A percentile compares a stretch with the other conserved stretches of the same genome.
Evolutionary conservation across 2,113 vertebrate species (phyloP).

Genomic region (Esox niger): DNA sequence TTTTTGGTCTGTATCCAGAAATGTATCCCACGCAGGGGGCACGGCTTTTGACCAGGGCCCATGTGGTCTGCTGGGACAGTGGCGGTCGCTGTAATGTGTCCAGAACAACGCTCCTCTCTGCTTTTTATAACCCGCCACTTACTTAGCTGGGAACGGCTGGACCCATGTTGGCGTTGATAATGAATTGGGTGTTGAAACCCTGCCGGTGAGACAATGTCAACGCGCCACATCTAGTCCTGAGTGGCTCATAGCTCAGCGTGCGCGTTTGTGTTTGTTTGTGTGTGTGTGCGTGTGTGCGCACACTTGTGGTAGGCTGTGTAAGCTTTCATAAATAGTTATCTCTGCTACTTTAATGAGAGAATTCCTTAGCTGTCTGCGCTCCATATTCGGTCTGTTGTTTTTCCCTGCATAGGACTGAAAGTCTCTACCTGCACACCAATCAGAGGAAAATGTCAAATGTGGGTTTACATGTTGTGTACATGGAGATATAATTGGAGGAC

Average conservation of each 20-base stretch:
- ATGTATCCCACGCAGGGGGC: too few relatives aligned
- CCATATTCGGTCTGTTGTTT: conserved; percentile 48
- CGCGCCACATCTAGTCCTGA: conserved; percentile 46
- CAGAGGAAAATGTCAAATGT: neutral
- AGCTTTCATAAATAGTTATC: conserved; percentile 58
- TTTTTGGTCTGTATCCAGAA: too few relatives aligned
- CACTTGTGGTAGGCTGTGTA: neutral
- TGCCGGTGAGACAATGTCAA: conserved; percentile 60
- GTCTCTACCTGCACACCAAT: neutral
- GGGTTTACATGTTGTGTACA: neutral
- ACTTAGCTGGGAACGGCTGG: conserved; percentile 56
- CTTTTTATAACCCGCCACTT: conserved; percentile 74
- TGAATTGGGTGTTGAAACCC: conserved; percentile 76
- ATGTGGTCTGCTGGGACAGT: too few relatives aligned
- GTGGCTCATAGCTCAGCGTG: conserved; percentile 60
- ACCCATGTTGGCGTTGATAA: conserved; percentile 66
- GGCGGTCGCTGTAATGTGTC: conserved; percentile 3
- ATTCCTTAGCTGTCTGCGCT: conserved; percentile 37
- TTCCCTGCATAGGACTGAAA: neutral
- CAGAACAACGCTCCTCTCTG: conserved; percentile 35
- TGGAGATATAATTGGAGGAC: too few relatives aligned
- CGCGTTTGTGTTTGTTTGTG: too few relatives aligned
- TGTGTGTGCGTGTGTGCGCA: conserved; percentile 7
- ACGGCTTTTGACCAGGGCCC: too few relatives aligned
- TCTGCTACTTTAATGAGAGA: conserved; percentile 52